phyloP scores from a whole-genome alignment of 2,113 vertebrate species.

The Micronisus gabar region DNA sequence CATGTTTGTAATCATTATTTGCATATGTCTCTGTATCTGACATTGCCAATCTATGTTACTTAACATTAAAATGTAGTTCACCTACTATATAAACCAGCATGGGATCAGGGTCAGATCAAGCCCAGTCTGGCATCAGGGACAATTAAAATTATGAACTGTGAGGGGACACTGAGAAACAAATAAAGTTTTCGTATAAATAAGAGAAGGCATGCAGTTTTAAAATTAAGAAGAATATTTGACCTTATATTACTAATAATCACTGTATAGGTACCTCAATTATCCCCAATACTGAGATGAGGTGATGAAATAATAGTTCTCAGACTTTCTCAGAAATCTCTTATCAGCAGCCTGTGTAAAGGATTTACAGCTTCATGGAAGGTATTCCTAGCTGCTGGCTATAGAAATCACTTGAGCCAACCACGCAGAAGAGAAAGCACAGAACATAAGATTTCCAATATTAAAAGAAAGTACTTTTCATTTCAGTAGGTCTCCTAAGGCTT shows the following conservation, averaged over 20 bases:
- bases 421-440: not conserved
- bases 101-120: not conserved
- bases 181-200: not conserved
- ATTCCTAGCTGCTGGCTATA: not conserved
- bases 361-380: not conserved
- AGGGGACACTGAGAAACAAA: not conserved
- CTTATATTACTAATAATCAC: not conserved
- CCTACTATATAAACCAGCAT: not conserved
- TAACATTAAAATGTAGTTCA: not conserved
- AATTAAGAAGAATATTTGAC: not conserved
- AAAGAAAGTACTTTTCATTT: not conserved
- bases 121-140: not conserved
- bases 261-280: not conserved
- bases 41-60: not conserved
- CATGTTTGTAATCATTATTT: not conserved
- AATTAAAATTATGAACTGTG: not conserved
- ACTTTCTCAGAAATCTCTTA: not conserved
- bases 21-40: not conserved
- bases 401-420: not conserved
- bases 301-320: not conserved
- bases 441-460: not conserved
- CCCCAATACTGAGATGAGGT: not conserved
- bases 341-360: not conserved
- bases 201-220: not conserved
- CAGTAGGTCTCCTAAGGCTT: not conserved